Evolutionary conservation across 2,888 invertebrate genomes (phyloP).

Genomic region (Trichacis sp.): DNA sequence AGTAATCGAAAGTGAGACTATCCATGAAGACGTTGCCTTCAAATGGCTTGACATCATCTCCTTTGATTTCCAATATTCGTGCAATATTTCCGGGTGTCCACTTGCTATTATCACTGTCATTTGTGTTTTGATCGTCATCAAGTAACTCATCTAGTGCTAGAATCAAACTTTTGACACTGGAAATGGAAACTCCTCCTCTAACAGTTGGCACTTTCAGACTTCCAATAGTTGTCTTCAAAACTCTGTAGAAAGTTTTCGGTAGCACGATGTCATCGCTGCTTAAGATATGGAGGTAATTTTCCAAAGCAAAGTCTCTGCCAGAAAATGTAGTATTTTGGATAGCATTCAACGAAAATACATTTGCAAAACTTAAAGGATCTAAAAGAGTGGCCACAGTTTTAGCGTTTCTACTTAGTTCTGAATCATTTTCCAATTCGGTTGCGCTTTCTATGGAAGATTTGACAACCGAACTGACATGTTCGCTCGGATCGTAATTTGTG

Average conservation of each 20-base stretch:
- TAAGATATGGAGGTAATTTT: conserved; percentile 58
- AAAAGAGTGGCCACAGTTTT: too few species aligned
- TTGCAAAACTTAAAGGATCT: too few species aligned
- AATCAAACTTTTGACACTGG: conserved; percentile 68
- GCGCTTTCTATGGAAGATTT: conserved; percentile 74
- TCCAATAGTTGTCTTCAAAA: conserved; percentile 56
- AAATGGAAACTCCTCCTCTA: conserved; percentile 62
- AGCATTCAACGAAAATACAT: too few species aligned
- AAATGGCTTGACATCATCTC: conserved; percentile 71
- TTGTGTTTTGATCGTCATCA: neutral
- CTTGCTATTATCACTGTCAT: conserved; percentile 23
- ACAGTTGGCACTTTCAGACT: conserved; percentile 57
- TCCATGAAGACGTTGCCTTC: conserved; percentile 72
- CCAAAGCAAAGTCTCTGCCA: too few species aligned
- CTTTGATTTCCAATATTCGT: conserved; percentile 73
- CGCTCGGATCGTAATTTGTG: conserved; percentile 75
- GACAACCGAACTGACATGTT: conserved; percentile 76
- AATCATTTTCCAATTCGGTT: conserved; percentile 69
- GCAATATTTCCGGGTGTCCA: conserved; percentile 73
- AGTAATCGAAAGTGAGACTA: conserved; percentile 69
- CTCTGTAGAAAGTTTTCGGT: conserved; percentile 66
- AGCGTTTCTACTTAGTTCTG: conserved; percentile 57
- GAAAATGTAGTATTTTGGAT: too few species aligned
- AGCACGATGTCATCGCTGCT: conserved; percentile 73
- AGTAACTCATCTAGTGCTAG: neutral